phyloP scores from a whole-genome alignment of 2,888 invertebrate genomes.

The Tetropium fuscum region DNA sequence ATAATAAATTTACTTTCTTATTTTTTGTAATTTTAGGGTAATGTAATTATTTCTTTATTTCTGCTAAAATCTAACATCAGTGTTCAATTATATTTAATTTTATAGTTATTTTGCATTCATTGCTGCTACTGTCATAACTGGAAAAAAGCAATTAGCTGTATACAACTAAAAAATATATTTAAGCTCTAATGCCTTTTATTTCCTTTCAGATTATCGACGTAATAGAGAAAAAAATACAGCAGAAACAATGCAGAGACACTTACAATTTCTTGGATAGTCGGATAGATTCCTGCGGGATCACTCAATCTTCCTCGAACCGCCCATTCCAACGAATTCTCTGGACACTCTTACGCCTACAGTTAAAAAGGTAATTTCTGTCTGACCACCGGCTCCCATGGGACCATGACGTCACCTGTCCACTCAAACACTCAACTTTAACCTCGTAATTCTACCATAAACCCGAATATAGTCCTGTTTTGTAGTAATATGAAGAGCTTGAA shows the following conservation, averaged over 20 bases:
- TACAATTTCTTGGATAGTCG: constrained; percentile 43
- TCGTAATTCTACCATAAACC: constrained; percentile 10
- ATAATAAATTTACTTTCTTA: no score
- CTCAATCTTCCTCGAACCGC: constrained; percentile 65
- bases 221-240: constrained; percentile 36
- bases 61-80: no score
- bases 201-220: constrained; percentile 32
- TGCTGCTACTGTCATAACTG: no score
- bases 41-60: no score
- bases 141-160: no score
- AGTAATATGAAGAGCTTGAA: background rate
- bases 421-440: constrained; percentile 51
- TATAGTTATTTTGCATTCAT: no score
- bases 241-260: constrained; percentile 44
- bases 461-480: background rate
- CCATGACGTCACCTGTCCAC: constrained; percentile 59
- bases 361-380: constrained; percentile 67
- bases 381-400: constrained; percentile 58
- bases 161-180: constrained; percentile 19
- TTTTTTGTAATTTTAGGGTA: no score
- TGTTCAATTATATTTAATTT: no score
- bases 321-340: constrained; percentile 60
- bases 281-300: constrained; percentile 60
- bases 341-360: constrained; percentile 62
- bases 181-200: constrained; percentile 26